phyloP scores from a whole-genome alignment of 2,888 invertebrate species.

The Portevinia maculata region DNA sequence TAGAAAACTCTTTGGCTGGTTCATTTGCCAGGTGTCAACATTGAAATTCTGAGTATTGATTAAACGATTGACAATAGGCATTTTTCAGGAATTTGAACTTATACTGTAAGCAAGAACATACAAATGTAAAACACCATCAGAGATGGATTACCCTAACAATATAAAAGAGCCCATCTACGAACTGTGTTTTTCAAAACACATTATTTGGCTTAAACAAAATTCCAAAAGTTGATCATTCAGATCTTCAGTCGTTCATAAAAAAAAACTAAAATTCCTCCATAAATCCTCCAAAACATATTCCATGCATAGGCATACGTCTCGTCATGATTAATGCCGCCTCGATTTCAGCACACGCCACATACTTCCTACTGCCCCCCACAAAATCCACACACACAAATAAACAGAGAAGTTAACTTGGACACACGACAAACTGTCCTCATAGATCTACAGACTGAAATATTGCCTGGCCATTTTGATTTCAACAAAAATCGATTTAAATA shows the following conservation, averaged over 20 bases:
- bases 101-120: no score
- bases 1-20: no score
- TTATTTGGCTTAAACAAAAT: neutral
- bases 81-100: no score
- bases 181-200: neutral
- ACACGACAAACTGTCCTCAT: constrained; percentile 46
- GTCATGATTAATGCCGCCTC: constrained; percentile 52
- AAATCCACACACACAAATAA: constrained; percentile 31
- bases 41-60: no score
- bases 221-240: neutral
- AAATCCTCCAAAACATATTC: constrained; percentile 17
- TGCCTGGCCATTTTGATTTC: constrained; percentile 59
- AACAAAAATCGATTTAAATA: constrained; percentile 69
- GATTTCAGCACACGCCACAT: constrained; percentile 64
- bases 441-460: constrained; percentile 61
- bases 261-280: constrained; percentile 30
- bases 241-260: constrained; percentile 23
- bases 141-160: no score
- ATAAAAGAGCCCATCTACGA: constrained; percentile 36
- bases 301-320: constrained; percentile 16
- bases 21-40: no score
- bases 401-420: constrained; percentile 12
- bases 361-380: constrained; percentile 27
- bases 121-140: no score
- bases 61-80: no score